A percentile compares a stretch with the other conserved stretches of the same genome.
Conservation (phyloP, 2,797 vertebrate species). For the Pangasius mekongensis region DNA sequence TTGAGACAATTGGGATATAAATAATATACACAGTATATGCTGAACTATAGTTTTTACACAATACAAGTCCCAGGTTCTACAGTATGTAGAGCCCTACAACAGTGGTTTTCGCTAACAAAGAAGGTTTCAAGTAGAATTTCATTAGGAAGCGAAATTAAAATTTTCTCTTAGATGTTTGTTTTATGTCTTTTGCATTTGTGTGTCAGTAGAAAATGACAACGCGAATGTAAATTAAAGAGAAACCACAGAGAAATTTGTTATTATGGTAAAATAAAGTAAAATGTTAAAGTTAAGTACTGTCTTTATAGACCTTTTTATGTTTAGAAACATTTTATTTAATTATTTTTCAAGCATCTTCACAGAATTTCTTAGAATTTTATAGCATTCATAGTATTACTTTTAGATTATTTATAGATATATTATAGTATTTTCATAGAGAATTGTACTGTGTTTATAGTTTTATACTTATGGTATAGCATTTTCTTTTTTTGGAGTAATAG, state of each 20-base stretch:
- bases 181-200: neutral
- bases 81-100: neutral
- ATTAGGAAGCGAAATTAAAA: neutral
- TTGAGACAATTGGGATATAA: neutral
- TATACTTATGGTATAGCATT: no score
- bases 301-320: no score
- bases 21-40: neutral
- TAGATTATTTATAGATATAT: no score
- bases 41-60: neutral
- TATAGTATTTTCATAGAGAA: no score
- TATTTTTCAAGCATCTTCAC: no score
- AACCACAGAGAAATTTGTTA: neutral
- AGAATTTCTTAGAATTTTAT: no score
- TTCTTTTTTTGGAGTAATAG: no score
- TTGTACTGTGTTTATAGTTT: no score
- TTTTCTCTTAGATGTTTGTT: neutral
- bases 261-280: no score
- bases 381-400: no score
- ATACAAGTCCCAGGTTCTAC: neutral
- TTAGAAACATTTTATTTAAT: no score
- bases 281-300: no score
- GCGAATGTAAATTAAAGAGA: neutral
- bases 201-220: neutral
- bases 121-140: neutral
- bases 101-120: neutral